A percentile compares a stretch with the other conserved stretches of the same genome.
These are phyloP conservation scores for Pasiphila rectangulata DNA, from an alignment of 2,888 invertebrate genomes.

Conservation along the genomic window DNA sequence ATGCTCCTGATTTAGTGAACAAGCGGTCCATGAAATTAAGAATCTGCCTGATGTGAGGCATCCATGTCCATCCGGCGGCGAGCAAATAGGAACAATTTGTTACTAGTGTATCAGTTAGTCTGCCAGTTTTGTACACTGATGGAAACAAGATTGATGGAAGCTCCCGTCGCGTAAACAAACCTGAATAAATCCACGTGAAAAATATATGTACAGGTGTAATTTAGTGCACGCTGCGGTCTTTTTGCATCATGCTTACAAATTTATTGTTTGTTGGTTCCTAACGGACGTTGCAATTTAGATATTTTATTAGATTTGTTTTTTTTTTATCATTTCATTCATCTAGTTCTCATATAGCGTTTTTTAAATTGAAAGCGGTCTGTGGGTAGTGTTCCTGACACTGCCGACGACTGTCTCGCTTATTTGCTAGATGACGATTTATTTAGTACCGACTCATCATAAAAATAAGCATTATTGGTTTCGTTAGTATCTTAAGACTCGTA, in stretches of 20 bases:
- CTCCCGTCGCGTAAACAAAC: constrained; percentile 28
- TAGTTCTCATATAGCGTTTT: neutral
- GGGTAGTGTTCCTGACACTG: no score
- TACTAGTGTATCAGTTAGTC: constrained; percentile 50
- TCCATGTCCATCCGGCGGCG: constrained; percentile 52
- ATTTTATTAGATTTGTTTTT: neutral
- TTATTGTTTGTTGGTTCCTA: constrained; percentile 6
- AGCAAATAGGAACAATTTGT: constrained; percentile 67
- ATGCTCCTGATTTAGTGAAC: constrained; percentile 41
- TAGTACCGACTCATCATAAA: no score
- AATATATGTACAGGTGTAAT: constrained; percentile 22
- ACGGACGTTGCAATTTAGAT: constrained; percentile 1
- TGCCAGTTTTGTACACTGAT: constrained; percentile 31
- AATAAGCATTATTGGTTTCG: no score
- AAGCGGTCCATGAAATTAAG: constrained; percentile 72
- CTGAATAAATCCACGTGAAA: constrained; percentile 23
- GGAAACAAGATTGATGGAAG: constrained; percentile 47
- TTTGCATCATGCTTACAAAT: constrained; percentile 19
- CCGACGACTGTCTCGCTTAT: no score
- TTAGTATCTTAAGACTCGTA: no score
- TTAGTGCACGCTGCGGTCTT: constrained; percentile 8
- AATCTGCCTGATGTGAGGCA: constrained; percentile 54
- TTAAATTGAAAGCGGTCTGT: no score
- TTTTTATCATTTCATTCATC: neutral
- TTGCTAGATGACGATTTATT: no score